phyloP scores from a whole-genome alignment of 2,888 invertebrate species.

The Lasius platythorax region DNA sequence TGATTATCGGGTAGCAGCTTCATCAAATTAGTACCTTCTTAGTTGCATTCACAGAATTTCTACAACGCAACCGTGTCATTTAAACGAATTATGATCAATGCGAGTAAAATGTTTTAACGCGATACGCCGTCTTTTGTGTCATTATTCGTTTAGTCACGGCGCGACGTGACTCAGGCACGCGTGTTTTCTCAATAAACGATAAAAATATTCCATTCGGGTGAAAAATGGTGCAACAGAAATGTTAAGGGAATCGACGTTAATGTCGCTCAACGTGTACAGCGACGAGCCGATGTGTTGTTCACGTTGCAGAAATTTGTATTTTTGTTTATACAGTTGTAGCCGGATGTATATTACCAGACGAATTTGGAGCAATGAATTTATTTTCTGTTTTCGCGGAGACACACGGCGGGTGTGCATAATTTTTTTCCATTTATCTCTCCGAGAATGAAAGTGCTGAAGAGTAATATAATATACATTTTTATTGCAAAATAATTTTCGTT shows the following conservation, averaged over 20 bases:
- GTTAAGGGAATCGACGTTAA: neutral
- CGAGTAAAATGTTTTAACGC: conserved; percentile 44
- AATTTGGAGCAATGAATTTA: conserved; percentile 3
- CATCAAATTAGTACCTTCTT: conserved; percentile 62
- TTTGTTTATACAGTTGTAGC: conserved; percentile 45
- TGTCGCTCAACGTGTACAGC: neutral
- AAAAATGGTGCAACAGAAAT: neutral
- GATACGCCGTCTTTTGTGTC: conserved; percentile 15
- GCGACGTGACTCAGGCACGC: conserved; percentile 17
- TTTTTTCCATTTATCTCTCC: neutral
- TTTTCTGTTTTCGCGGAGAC: neutral
- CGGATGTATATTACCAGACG: conserved; percentile 38
- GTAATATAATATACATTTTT: neutral
- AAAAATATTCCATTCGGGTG: neutral
- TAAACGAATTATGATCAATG: conserved; percentile 15
- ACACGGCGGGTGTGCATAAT: neutral
- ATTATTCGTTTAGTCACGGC: conserved; percentile 26
- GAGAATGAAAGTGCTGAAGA: neutral
- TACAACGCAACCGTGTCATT: conserved; percentile 10
- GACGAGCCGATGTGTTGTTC: conserved; percentile 23
- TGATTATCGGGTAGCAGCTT: conserved; percentile 69
- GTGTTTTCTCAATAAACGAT: conserved; percentile 2
- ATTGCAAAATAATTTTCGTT: neutral
- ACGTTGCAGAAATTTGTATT: neutral
- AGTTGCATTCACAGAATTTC: conserved; percentile 60